Conservation (phyloP, 2,797 vertebrate genomes). For the Catostomus latipinnis region DNA sequence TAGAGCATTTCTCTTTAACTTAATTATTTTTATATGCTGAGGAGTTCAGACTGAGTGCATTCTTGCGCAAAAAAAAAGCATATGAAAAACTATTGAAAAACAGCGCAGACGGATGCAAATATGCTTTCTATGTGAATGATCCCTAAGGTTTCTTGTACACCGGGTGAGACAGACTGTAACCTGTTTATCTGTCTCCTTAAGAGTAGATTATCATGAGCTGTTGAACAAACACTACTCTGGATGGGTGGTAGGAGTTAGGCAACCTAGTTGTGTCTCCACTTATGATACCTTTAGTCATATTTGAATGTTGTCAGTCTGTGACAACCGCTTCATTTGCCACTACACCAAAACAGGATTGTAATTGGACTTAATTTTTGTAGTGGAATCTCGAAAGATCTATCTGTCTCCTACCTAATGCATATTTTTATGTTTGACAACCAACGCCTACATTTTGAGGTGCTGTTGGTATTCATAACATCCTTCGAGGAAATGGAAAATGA, state of each 20-base stretch:
- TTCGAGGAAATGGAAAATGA: not conserved
- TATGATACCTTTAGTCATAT: not conserved
- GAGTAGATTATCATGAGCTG: slow-evolving; percentile 22
- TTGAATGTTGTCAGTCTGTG: slow-evolving; percentile 9
- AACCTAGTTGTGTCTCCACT: not conserved
- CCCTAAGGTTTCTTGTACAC: not conserved
- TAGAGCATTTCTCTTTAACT: not conserved
- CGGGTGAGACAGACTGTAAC: not conserved
- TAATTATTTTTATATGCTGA: too few species aligned
- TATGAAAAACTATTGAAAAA: too few species aligned
- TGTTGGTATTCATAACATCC: not conserved
- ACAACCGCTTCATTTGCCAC: slow-evolving; percentile 21
- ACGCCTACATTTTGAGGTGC: not conserved
- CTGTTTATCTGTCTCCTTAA: slow-evolving; percentile 19
- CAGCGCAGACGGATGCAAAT: not conserved
- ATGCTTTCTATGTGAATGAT: not conserved
- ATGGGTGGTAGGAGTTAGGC: slow-evolving; percentile 21
- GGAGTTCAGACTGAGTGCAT: too few species aligned
- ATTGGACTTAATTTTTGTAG: not conserved
- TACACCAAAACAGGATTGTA: not conserved
- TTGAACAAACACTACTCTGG: slow-evolving; percentile 21
- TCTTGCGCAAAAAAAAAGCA: too few species aligned
- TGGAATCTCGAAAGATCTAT: not conserved
- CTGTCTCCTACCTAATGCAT: not conserved
- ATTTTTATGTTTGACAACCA: not conserved